Evolutionary conservation across 2,888 invertebrate species (phyloP), one percentile per base, ranked within the genome.

Genomic region (Pterostichus madidus): DNA sequence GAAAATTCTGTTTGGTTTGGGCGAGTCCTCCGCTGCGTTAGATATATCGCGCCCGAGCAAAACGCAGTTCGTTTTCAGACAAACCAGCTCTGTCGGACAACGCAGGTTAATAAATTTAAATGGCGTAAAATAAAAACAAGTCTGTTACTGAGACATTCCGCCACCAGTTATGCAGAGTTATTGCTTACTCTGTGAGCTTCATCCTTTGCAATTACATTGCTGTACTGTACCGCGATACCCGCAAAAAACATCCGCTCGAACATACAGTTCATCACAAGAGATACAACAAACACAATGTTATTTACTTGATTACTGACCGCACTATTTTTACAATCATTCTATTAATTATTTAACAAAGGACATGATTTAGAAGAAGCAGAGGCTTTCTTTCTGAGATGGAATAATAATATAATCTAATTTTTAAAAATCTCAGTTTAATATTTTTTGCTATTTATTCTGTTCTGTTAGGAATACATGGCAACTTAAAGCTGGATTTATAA

Each of bases 141-240:
- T 46, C 79, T 79, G 61, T 61, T 64, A 79, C 61, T 49, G 64
- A 64, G 64, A 79, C 53, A 77, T 77, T 77, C 77, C 77, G 77
- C 77, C 77, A 77, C 77, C 53, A 77, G 77, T 77, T 77, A 77
- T 77, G 77, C 77, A 77, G 77, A 77, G 53, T 77, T 77, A 77
- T 77, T 77, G 56, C 77, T 77, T 77, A 77, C 56, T 77, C 56
- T 53, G 39, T 56, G 77, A 53, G 56, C 53, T 77, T 56, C 77
- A 77, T 53, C 56, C 77, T 77, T 77, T 77, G 53, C 53, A 75
- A 49, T 49, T 75, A 75, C 75, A 75, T 52, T 31, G 49, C 49
- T 73, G 49, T 75, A 15, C 17, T 73, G 46, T 75, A 15, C 17
- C 17, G 39, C 39, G 68, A 71, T 71, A 44, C 68, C 17, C 68